These are phyloP conservation scores for Drosophila santomea DNA, from an alignment of 1,140 invertebrate species.

Conservation along the genomic window DNA sequence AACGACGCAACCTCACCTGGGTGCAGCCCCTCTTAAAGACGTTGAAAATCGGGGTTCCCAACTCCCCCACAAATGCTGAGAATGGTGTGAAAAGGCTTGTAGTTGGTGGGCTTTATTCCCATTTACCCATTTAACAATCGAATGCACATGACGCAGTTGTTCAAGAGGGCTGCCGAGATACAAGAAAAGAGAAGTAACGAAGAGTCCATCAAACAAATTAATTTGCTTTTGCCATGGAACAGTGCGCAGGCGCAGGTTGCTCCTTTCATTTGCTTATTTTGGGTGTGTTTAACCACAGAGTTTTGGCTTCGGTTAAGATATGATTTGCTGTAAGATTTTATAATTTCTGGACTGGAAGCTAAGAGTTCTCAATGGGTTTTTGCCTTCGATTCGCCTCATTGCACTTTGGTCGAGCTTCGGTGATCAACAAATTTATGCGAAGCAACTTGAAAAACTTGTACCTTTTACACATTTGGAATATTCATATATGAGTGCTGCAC, in stretches of 20 bases:
- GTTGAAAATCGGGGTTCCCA: slow-evolving; percentile 13
- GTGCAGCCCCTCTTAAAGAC: slow-evolving; percentile 57
- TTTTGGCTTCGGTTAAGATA: slow-evolving; percentile 16
- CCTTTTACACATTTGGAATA: slow-evolving; percentile 22
- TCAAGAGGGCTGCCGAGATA: not conserved
- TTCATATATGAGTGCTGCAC: slow-evolving; percentile 44
- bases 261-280: slow-evolving; percentile 1
- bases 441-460: slow-evolving; percentile 35
- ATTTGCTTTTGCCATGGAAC: slow-evolving; percentile 53
- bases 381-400: slow-evolving; percentile 45
- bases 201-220: slow-evolving; percentile 57
- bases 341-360: slow-evolving; percentile 52
- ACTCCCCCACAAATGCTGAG: slow-evolving; percentile 60
- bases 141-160: slow-evolving; percentile 49
- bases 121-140: slow-evolving; percentile 72
- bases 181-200: not conserved
- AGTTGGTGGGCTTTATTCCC: slow-evolving; percentile 74
- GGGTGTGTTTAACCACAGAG: slow-evolving; percentile 42
- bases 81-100: slow-evolving; percentile 82
- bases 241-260: slow-evolving; percentile 39
- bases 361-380: slow-evolving; percentile 32
- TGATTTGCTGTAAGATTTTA: slow-evolving; percentile 33
- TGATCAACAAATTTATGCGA: slow-evolving; percentile 71
- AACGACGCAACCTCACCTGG: slow-evolving; percentile 42
- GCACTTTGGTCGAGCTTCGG: slow-evolving; percentile 61